These are phyloP conservation scores for Pantherophis alleghaniensis DNA, from an alignment of 2,797 vertebrate genomes.

Conservation along the genomic window DNA sequence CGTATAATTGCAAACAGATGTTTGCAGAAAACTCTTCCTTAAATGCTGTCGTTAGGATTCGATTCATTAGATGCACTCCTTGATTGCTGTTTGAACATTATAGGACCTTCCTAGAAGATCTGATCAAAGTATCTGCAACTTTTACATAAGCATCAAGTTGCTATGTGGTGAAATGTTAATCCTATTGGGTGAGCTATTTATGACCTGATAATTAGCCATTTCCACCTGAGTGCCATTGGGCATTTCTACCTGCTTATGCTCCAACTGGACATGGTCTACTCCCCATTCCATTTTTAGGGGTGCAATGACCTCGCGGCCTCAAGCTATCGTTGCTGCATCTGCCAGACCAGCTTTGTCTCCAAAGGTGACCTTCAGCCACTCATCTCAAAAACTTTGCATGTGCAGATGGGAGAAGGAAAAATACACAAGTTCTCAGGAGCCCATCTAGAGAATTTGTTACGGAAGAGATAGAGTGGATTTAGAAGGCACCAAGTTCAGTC, in stretches of 20 bases:
- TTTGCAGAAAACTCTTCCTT: constrained; percentile 44
- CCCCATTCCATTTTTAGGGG: background rate
- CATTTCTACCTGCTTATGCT: background rate
- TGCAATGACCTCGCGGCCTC: background rate
- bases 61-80: constrained; percentile 21
- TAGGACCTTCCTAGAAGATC: constrained; percentile 38
- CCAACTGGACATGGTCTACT: too few species aligned
- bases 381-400: background rate
- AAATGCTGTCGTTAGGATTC: constrained; percentile 38
- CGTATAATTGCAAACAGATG: constrained; percentile 48
- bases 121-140: constrained; percentile 24
- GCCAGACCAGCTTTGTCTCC: background rate
- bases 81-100: constrained; percentile 17
- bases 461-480: too few species aligned
- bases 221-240: background rate
- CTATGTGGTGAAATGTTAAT: background rate
- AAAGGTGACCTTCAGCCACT: too few species aligned
- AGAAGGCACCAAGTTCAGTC: background rate
- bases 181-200: background rate
- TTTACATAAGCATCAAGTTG: background rate
- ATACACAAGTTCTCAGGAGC: background rate
- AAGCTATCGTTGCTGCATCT: background rate
- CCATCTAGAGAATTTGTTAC: background rate
- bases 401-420: background rate
- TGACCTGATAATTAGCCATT: background rate